Percentiles rank a stretch among this genome's conserved stretches.
Conservation (phyloP, 2,888 invertebrate genomes). For the Minunthozetes semirufus region DNA sequence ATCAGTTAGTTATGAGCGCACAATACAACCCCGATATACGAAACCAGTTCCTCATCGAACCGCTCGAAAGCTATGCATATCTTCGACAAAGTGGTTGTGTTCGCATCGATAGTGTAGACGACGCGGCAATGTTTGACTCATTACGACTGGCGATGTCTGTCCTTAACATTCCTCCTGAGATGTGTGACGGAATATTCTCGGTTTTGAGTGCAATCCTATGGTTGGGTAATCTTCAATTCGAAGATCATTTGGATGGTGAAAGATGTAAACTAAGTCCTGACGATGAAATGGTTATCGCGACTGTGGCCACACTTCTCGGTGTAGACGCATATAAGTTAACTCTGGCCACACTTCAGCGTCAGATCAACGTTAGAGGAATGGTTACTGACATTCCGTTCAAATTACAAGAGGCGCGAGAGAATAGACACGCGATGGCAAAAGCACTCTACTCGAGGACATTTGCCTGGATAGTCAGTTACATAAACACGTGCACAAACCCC, state of each 20-base stretch:
- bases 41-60: conserved; percentile 63
- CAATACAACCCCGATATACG: conserved; percentile 43
- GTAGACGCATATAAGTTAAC: conserved; percentile 65
- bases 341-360: conserved; percentile 65
- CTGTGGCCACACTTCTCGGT: conserved; percentile 66
- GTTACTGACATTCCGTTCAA: conserved; percentile 85
- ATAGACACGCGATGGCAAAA: conserved; percentile 87
- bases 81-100: conserved; percentile 64
- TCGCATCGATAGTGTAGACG: conserved; percentile 59
- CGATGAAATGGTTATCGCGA: conserved; percentile 64
- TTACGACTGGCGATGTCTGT: conserved; percentile 79
- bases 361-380: conserved; percentile 85
- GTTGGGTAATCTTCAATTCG: conserved; percentile 79
- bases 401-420: conserved; percentile 78
- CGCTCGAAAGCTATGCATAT: conserved; percentile 71
- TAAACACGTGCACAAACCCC: conserved; percentile 83
- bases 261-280: conserved; percentile 65
- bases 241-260: conserved; percentile 75
- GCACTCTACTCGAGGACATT: conserved; percentile 82
- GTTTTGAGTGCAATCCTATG: conserved; percentile 80
- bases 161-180: conserved; percentile 60
- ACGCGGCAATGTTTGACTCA: conserved; percentile 69
- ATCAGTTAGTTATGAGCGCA: conserved; percentile 77
- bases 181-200: conserved; percentile 81
- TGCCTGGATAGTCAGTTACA: conserved; percentile 85